Evolutionary conservation across 2,113 vertebrate species (phyloP).

Genomic region (Malaclemys terrapin): DNA sequence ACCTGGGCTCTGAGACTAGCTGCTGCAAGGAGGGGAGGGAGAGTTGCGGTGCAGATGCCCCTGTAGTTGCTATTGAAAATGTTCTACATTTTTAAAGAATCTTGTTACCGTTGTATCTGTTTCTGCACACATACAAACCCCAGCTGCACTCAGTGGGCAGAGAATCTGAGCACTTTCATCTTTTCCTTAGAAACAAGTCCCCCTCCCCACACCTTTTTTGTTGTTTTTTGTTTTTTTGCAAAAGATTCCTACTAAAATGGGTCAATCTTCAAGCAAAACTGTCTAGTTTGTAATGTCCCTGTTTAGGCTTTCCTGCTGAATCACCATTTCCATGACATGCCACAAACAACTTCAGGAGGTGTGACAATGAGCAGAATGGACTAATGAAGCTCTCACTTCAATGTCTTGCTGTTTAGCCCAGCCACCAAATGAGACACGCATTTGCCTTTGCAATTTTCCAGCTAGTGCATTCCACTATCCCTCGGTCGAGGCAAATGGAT

Average conservation of each 20-base stretch:
- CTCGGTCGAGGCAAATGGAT: neutral
- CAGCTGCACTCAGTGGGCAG: neutral
- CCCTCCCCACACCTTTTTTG: too few relatives aligned
- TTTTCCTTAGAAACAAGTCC: neutral
- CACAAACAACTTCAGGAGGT: neutral
- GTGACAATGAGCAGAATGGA: neutral
- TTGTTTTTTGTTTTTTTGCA: neutral
- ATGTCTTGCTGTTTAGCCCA: neutral
- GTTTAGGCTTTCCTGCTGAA: neutral
- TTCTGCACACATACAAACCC: neutral
- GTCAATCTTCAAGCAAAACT: neutral
- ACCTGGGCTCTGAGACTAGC: too few relatives aligned
- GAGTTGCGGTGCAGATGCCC: too few relatives aligned
- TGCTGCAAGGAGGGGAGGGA: too few relatives aligned
- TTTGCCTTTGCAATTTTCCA: neutral
- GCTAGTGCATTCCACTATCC: neutral
- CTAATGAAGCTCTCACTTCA: neutral
- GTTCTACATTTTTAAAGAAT: neutral
- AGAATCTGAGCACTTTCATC: rapidly evolving
- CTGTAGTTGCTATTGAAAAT: neutral
- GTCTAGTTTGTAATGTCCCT: neutral
- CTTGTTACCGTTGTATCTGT: neutral
- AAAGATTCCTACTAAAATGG: neutral
- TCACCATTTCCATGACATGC: neutral
- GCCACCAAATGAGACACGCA: neutral